Percentiles rank a stretch among this genome's conserved stretches.
Conservation (phyloP, 2,797 vertebrate genomes). For the Pipistrellus nathusii region DNA sequence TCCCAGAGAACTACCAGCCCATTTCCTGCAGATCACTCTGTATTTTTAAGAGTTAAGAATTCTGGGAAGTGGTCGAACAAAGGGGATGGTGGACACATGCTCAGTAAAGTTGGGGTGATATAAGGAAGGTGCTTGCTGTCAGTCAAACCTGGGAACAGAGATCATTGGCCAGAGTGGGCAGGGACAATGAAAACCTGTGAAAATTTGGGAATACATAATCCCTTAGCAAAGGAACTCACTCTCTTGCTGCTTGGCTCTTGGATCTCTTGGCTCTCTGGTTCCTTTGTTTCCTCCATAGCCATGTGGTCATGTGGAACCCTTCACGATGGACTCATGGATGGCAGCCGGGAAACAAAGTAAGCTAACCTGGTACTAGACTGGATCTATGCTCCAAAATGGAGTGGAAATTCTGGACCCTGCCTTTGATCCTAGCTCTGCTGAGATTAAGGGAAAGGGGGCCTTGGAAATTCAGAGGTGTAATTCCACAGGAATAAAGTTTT, state of each 20-base stretch:
- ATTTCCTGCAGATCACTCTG: neutral
- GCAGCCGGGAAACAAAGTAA: neutral
- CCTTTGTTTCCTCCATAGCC: neutral
- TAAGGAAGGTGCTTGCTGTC: neutral
- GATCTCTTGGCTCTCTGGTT: neutral
- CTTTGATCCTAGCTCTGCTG: neutral
- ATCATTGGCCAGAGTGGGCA: neutral
- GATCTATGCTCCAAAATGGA: neutral
- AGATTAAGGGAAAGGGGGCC: neutral
- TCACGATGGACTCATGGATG: neutral
- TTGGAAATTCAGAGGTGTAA: neutral
- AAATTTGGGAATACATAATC: neutral
- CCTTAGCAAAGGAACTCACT: neutral
- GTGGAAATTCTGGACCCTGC: neutral
- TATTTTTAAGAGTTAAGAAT: no score
- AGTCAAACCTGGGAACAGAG: neutral
- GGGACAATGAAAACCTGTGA: neutral
- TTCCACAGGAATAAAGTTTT: neutral
- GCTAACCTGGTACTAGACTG: neutral
- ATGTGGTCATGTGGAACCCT: neutral
- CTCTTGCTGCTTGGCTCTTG: neutral
- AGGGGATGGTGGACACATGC: neutral
- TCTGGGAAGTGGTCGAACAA: neutral
- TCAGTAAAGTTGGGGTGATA: neutral
- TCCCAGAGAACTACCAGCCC: neutral